Percentiles rank a stretch among this genome's conserved stretches.
Conservation (phyloP, 2,888 invertebrate species). For the Conomelus anceps region DNA sequence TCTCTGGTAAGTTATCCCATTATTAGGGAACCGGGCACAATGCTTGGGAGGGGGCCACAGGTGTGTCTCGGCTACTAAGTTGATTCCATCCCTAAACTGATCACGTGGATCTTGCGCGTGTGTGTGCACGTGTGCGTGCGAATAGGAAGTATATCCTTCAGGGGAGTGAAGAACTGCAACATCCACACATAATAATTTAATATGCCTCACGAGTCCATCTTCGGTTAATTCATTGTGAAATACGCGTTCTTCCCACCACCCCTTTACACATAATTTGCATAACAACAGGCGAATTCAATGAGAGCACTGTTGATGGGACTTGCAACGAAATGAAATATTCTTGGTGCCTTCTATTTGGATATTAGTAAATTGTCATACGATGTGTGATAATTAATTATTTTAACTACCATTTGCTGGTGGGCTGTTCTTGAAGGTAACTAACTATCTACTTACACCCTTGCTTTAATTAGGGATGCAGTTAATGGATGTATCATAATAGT, state of each 20-base stretch:
- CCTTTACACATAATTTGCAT: neutral
- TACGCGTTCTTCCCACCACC: neutral
- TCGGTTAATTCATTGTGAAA: neutral
- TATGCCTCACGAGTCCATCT: neutral
- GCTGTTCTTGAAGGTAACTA: neutral
- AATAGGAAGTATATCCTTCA: neutral
- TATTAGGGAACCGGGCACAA: neutral
- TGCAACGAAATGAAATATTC: neutral
- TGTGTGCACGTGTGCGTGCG: neutral
- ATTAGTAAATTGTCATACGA: neutral
- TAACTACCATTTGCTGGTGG: neutral
- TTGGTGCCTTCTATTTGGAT: neutral
- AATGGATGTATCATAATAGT: neutral
- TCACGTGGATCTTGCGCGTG: neutral
- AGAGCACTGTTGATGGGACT: neutral
- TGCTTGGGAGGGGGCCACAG: neutral
- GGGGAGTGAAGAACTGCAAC: neutral
- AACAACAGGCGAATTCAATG: neutral
- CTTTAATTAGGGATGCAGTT: neutral
- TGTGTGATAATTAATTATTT: neutral
- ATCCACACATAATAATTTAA: neutral
- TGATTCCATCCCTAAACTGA: neutral
- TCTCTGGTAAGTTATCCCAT: constrained; percentile 10
- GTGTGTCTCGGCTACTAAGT: neutral
- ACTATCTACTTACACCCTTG: neutral